These are phyloP conservation scores for Craterocephalus amniculus DNA, from an alignment of 2,797 vertebrate species.

Conservation along the genomic window DNA sequence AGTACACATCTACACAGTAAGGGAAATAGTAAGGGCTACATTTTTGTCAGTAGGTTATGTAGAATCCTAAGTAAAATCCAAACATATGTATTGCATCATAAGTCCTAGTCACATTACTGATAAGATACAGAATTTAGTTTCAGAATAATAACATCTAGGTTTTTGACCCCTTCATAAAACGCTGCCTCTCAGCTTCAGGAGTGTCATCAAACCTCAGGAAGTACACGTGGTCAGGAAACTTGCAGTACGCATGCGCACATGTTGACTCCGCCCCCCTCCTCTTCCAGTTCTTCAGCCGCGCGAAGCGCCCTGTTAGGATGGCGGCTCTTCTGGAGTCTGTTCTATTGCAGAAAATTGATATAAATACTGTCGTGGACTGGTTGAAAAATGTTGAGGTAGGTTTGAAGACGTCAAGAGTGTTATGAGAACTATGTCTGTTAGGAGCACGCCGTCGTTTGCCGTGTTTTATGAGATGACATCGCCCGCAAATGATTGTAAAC, in stretches of 20 bases:
- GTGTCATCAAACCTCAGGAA: not conserved
- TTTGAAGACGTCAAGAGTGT: not conserved
- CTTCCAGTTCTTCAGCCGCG: constrained; percentile 43
- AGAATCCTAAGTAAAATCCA: no score
- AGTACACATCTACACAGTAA: no score
- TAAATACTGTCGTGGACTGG: constrained; percentile 84
- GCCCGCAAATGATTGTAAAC: constrained; percentile 70
- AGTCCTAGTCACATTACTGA: no score
- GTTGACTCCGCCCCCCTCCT: constrained; percentile 43
- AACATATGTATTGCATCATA: no score
- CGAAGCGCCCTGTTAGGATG: constrained; percentile 81
- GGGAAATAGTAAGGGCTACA: no score
- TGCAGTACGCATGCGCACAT: constrained; percentile 35
- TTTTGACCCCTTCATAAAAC: not conserved
- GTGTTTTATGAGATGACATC: constrained; percentile 59
- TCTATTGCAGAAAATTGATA: constrained; percentile 84
- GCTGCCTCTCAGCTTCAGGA: not conserved
- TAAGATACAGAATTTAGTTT: no score
- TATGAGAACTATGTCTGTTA: rapidly evolving
- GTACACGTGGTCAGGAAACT: constrained; percentile 5
- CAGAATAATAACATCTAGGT: not conserved
- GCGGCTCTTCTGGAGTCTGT: constrained; percentile 96
- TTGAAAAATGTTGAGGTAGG: constrained; percentile 76
- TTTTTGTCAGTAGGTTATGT: no score
- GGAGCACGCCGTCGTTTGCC: rapidly evolving